phyloP scores from a whole-genome alignment of 2,888 invertebrate genomes.

The Caenorhabditis sp. region DNA sequence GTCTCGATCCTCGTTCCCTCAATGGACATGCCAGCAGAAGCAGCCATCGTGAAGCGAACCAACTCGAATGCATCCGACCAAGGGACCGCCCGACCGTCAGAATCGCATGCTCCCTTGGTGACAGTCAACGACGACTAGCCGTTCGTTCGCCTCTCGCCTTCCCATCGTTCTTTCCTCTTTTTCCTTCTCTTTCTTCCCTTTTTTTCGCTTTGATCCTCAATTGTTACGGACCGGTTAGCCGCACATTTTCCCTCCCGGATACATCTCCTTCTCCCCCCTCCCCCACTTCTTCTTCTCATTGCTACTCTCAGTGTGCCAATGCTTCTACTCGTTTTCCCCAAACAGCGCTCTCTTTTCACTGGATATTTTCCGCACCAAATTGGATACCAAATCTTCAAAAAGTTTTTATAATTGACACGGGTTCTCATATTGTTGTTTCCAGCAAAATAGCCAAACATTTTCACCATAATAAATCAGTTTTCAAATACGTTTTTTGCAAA shows the following conservation, averaged over 20 bases:
- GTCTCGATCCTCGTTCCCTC: slow-evolving; percentile 71
- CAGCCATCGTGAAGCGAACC: slow-evolving; percentile 67
- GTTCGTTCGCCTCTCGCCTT: too few relatives aligned
- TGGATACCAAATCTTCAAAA: background rate
- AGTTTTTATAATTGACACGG: background rate
- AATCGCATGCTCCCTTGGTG: slow-evolving; percentile 67
- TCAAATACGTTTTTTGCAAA: background rate
- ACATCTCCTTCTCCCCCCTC: slow-evolving; percentile 13
- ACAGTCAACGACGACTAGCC: slow-evolving; percentile 64
- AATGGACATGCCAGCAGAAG: slow-evolving; percentile 66
- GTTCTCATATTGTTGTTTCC: background rate
- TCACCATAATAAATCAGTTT: slow-evolving; percentile 10
- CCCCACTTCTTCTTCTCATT: background rate
- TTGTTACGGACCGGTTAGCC: slow-evolving; percentile 55
- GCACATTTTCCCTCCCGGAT: slow-evolving; percentile 41
- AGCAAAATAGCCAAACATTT: background rate
- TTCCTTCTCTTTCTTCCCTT: slow-evolving; percentile 19
- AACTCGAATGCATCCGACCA: slow-evolving; percentile 48
- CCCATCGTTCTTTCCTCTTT: background rate
- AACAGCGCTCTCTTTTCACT: too few relatives aligned
- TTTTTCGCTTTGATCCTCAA: slow-evolving; percentile 40
- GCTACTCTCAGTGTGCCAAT: slow-evolving; percentile 38
- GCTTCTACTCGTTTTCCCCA: too few relatives aligned
- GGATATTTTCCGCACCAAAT: too few relatives aligned
- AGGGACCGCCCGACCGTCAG: slow-evolving; percentile 22